A percentile compares a stretch with the other conserved stretches of the same genome.
phyloP scores from a whole-genome alignment of 2,113 vertebrate genomes.

The Bungarus multicinctus region DNA sequence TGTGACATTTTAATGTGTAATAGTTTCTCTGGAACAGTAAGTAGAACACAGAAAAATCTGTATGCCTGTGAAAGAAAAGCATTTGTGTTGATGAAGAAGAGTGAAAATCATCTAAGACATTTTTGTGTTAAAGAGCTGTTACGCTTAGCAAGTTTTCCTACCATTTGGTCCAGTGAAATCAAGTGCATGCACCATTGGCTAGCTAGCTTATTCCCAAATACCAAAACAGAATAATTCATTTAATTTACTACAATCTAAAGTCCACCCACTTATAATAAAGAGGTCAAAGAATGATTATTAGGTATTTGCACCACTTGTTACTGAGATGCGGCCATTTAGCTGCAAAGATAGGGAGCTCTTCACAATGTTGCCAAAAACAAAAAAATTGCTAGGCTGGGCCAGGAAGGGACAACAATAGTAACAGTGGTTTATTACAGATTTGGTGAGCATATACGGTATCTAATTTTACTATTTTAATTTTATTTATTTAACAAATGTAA shows the following conservation, averaged over 20 bases:
- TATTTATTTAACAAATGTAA: no score
- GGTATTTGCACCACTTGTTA: neutral
- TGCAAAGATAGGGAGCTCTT: neutral
- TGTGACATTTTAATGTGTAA: neutral
- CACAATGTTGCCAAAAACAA: no score
- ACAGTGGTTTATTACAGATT: no score
- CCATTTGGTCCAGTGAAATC: neutral
- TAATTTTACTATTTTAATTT: no score
- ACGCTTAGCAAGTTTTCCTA: neutral
- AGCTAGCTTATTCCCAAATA: neutral
- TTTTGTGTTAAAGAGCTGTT: neutral
- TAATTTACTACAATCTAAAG: neutral
- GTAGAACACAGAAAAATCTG: neutral
- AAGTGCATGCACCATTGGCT: neutral
- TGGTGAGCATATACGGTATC: no score
- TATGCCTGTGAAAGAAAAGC: neutral
- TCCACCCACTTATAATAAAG: neutral
- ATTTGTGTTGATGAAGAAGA: neutral
- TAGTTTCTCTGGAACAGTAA: neutral
- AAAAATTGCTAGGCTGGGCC: no score
- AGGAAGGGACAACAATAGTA: no score
- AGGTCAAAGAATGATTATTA: neutral
- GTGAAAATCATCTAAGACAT: neutral
- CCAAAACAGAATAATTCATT: neutral
- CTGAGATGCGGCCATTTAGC: neutral